phyloP scores from a whole-genome alignment of 2,888 invertebrate species.

The Agonopterix arenella region DNA sequence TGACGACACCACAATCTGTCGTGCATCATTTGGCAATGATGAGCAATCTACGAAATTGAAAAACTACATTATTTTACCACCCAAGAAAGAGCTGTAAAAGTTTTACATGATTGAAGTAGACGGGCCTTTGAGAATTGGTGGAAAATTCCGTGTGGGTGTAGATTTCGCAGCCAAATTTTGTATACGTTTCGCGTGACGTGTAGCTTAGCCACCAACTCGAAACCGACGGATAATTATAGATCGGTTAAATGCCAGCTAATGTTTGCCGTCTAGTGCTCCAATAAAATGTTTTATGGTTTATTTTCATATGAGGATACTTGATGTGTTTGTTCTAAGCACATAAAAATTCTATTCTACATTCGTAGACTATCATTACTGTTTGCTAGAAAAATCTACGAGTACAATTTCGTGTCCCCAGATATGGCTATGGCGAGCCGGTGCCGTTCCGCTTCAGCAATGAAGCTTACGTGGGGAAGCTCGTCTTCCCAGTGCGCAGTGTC shows the following conservation, averaged over 20 bases:
- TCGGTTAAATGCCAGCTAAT: constrained; percentile 62
- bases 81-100: neutral
- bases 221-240: constrained; percentile 53
- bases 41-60: constrained; percentile 5
- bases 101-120: neutral
- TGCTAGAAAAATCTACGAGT: neutral
- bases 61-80: neutral
- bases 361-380: constrained; percentile 1
- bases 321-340: constrained; percentile 13
- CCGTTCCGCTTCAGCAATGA: constrained; percentile 82
- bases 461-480: constrained; percentile 83
- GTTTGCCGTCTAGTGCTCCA: constrained; percentile 43
- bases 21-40: constrained; percentile 51
- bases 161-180: constrained; percentile 45
- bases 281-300: constrained; percentile 52
- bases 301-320: constrained; percentile 35
- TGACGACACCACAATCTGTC: constrained; percentile 34
- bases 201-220: constrained; percentile 29
- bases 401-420: constrained; percentile 45
- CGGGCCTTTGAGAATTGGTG: constrained; percentile 12
- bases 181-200: constrained; percentile 40
- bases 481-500: constrained; percentile 80
- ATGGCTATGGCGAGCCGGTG: constrained; percentile 67
- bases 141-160: constrained; percentile 44
- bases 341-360: neutral